phyloP scores from a whole-genome alignment of 2,888 invertebrate species.

The Phortica magna region DNA sequence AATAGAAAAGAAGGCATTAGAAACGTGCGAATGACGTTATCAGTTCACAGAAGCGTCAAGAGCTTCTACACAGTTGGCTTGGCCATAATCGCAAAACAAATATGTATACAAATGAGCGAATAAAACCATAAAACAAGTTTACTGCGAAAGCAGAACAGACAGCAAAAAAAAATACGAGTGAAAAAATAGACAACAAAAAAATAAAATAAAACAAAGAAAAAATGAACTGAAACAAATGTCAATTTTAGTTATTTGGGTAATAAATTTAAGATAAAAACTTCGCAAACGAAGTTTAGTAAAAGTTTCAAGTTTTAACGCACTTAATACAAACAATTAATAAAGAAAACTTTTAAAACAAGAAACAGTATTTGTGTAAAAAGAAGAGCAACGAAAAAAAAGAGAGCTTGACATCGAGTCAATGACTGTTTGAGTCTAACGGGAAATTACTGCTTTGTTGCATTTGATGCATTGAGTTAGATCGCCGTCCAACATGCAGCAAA shows the following conservation, averaged over 20 bases:
- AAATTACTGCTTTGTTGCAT: background rate
- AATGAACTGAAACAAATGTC: background rate
- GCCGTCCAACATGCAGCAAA: background rate
- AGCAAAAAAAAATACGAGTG: background rate
- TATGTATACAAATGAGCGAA: background rate
- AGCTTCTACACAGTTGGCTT: background rate
- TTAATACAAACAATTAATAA: background rate
- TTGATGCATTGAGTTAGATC: constrained; percentile 4
- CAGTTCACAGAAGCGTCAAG: background rate
- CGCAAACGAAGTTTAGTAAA: constrained; percentile 25
- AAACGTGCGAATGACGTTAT: background rate
- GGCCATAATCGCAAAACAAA: constrained; percentile 5
- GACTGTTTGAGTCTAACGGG: constrained; percentile 18
- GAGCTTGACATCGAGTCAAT: background rate
- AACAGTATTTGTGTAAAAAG: background rate
- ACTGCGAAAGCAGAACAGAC: background rate
- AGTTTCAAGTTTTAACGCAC: background rate
- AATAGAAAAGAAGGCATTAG: background rate
- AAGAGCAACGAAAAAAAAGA: background rate
- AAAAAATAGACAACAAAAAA: background rate
- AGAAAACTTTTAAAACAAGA: background rate
- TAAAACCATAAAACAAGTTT: background rate
- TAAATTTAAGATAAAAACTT: constrained; percentile 33
- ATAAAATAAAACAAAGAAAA: background rate
- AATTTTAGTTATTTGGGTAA: too few species aligned